Evolutionary conservation across 2,888 invertebrate genomes (phyloP).

Genomic region (Carcina quercana): DNA sequence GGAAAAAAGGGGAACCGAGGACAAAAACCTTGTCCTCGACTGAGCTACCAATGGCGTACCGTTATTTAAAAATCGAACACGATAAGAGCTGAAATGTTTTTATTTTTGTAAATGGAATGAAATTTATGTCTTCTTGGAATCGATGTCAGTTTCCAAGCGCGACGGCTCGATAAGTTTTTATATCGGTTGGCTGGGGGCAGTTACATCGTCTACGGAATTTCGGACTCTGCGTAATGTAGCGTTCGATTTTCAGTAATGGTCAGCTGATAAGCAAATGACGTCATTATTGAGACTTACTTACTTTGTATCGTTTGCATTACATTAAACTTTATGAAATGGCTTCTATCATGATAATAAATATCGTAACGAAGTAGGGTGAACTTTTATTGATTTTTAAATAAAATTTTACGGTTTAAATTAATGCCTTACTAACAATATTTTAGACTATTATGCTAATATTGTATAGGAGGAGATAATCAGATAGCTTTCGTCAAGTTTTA

Average conservation of each 20-base stretch:
- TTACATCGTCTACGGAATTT: conserved; percentile 33
- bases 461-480: conserved; percentile 40
- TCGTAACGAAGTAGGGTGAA: conserved; percentile 3
- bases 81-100: conserved; percentile 70
- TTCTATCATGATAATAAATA: conserved; percentile 9
- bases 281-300: conserved; percentile 62
- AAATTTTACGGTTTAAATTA: conserved; percentile 7
- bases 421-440: conserved; percentile 3
- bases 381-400: conserved; percentile 10
- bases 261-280: conserved; percentile 73
- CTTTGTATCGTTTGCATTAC: conserved; percentile 55
- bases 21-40: conserved; percentile 64
- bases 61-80: conserved; percentile 73
- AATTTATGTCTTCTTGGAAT: conserved; percentile 64
- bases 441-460: conserved; percentile 13
- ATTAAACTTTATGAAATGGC: conserved; percentile 25
- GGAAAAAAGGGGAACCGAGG: conserved; percentile 61
- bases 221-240: conserved; percentile 68
- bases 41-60: conserved; percentile 63
- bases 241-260: conserved; percentile 73
- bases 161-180: conserved; percentile 64
- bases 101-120: conserved; percentile 67
- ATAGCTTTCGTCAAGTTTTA: conserved; percentile 60
- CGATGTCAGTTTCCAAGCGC: conserved; percentile 57
- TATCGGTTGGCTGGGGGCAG: conserved; percentile 51